phyloP scores from a whole-genome alignment of 1,140 invertebrate species.

The Dendrolimus kikuchii region DNA sequence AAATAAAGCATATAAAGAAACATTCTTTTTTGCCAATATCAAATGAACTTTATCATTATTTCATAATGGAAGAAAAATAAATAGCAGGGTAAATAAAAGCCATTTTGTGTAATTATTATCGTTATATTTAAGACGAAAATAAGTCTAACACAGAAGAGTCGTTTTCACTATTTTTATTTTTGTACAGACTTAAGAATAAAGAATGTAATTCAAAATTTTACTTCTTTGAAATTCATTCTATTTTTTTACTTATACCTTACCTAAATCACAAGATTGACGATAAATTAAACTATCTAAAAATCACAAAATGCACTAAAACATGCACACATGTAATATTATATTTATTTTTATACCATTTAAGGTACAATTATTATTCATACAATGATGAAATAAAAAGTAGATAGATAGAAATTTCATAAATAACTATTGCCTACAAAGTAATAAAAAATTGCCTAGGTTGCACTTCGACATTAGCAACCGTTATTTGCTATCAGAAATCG shows the following conservation, averaged over 20 bases:
- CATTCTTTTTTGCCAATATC: too few species aligned
- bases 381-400: conserved; percentile 37
- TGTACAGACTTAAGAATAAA: conserved; percentile 17
- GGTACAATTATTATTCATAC: conserved; percentile 52
- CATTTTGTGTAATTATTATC: neutral
- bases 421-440: conserved; percentile 44
- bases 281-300: conserved; percentile 71
- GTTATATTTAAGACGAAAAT: conserved; percentile 19
- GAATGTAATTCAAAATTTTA: conserved; percentile 18
- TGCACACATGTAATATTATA: conserved; percentile 68
- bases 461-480: conserved; percentile 17
- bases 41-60: too few species aligned
- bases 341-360: conserved; percentile 61
- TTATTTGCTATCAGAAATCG: conserved; percentile 20
- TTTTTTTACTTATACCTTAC: conserved; percentile 58
- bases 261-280: conserved; percentile 70
- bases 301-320: conserved; percentile 73
- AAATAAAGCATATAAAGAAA: too few species aligned
- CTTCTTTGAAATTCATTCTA: conserved; percentile 41
- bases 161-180: conserved; percentile 18
- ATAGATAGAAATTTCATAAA: conserved; percentile 37
- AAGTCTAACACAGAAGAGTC: conserved; percentile 19
- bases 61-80: neutral
- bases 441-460: conserved; percentile 43
- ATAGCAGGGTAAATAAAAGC: conserved; percentile 1